phyloP scores from a whole-genome alignment of 2,888 invertebrate genomes.

The Kuschelorhynchus macadamiae region DNA sequence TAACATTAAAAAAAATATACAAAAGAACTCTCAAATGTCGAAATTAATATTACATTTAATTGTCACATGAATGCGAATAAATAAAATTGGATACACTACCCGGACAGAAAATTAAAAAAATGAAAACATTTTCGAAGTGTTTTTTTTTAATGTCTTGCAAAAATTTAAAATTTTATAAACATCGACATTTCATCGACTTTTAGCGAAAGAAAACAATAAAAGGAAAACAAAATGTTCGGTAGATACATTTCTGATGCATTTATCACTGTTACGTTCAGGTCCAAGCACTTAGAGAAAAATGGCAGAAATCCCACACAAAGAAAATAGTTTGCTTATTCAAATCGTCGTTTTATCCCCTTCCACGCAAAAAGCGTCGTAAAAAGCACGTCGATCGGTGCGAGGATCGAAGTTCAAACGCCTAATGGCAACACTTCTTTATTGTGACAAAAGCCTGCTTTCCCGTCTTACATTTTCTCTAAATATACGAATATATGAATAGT shows the following conservation, averaged over 20 bases:
- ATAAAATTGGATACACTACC: no score
- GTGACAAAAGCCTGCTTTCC: conserved; percentile 18
- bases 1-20: no score
- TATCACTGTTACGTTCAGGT: not conserved
- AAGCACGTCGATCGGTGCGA: conserved; percentile 11
- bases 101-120: no score
- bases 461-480: conserved; percentile 27
- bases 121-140: no score
- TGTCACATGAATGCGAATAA: no score
- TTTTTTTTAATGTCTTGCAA: no score
- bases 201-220: no score
- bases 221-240: no score
- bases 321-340: conserved; percentile 19
- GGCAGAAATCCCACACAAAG: not conserved
- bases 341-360: conserved; percentile 15
- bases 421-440: conserved; percentile 24
- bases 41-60: no score
- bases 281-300: not conserved
- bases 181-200: no score
- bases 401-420: conserved; percentile 22
- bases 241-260: not conserved
- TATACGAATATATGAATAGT: conserved; percentile 35
- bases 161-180: no score
- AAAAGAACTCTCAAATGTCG: no score
- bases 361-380: conserved; percentile 9